Evolutionary conservation across 2,888 invertebrate species (phyloP).

Genomic region (Nomada fabriciana): DNA sequence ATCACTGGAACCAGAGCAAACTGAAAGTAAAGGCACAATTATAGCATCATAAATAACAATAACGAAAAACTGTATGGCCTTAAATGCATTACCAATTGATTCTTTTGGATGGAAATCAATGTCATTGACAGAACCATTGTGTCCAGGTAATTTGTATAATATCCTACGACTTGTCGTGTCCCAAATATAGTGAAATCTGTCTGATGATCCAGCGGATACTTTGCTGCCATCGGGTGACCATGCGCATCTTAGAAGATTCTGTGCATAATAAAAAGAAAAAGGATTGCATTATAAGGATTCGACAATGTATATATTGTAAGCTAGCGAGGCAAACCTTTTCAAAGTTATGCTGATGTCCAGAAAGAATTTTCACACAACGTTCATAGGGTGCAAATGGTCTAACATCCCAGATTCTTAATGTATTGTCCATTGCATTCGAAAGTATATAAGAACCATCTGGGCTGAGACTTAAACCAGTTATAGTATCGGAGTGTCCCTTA

Average conservation of each 20-base stretch:
- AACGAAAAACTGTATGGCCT: not conserved
- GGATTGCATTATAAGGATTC: not conserved
- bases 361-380: constrained; percentile 95
- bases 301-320: not conserved
- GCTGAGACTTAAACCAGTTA: constrained; percentile 95
- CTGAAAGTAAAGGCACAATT: constrained; percentile 84
- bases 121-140: constrained; percentile 98
- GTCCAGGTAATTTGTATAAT: constrained; percentile 98
- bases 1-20: constrained; percentile 97
- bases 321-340: constrained; percentile 89
- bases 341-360: constrained; percentile 98
- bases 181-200: constrained; percentile 98
- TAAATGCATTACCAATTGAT: constrained; percentile 88
- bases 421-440: constrained; percentile 98
- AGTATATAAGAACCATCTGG: constrained; percentile 95
- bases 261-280: constrained; percentile 20
- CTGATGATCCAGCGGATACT: constrained; percentile 96
- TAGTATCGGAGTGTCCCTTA: constrained; percentile 97
- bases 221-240: constrained; percentile 98
- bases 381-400: constrained; percentile 97
- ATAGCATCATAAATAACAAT: not conserved
- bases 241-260: constrained; percentile 95
- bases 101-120: constrained; percentile 97
- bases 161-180: constrained; percentile 96
- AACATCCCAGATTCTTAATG: constrained; percentile 98